A percentile compares a stretch with the other conserved stretches of the same genome.
Evolutionary conservation across 1,140 invertebrate genomes (phyloP).

Genomic region (Drosophila aff.): DNA sequence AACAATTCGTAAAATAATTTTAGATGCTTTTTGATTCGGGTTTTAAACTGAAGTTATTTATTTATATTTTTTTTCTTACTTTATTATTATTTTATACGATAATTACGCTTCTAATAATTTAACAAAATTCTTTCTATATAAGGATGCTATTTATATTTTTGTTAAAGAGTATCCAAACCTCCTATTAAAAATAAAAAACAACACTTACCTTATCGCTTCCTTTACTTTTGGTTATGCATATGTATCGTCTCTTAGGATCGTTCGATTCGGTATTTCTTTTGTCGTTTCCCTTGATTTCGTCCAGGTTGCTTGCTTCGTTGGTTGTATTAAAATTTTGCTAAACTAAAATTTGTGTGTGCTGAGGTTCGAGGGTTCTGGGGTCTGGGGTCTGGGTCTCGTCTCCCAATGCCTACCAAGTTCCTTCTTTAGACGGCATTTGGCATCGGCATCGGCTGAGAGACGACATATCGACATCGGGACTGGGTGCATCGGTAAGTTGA

Average conservation of each 20-base stretch:
- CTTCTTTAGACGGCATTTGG: background rate
- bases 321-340: conserved; percentile 77
- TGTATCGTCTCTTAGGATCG: conserved; percentile 75
- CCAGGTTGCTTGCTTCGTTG: conserved; percentile 25
- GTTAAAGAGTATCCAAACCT: conserved; percentile 13
- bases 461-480: conserved; percentile 40
- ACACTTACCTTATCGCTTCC: conserved; percentile 36
- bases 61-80: too few species aligned
- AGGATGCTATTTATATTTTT: background rate
- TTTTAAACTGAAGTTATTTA: background rate
- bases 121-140: background rate
- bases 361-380: conserved; percentile 19
- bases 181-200: background rate
- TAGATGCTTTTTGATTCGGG: rapidly evolving
- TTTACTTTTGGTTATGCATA: conserved; percentile 71
- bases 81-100: too few species aligned
- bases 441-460: conserved; percentile 25
- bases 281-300: conserved; percentile 39
- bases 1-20: background rate
- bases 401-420: conserved; percentile 31
- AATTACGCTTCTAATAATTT: background rate
- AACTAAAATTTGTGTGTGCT: conserved; percentile 62
- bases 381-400: conserved; percentile 33
- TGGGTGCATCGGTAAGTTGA: conserved; percentile 67
- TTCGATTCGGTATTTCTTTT: conserved; percentile 55